Evolutionary conservation across 1,140 invertebrate species (phyloP).

Genomic region (Pogonus chalceus): DNA sequence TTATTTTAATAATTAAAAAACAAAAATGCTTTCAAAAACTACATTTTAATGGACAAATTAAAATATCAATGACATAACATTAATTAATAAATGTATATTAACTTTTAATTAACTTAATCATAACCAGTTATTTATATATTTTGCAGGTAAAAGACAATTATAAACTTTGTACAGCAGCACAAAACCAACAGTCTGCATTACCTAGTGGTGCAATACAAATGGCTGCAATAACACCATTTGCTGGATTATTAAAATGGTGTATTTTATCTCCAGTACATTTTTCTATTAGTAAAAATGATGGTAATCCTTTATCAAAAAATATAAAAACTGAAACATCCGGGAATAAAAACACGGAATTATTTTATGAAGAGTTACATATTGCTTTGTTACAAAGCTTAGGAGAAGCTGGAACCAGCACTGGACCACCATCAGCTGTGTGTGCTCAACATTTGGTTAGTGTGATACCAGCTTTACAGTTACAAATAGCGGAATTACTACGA

Average conservation of each 20-base stretch:
- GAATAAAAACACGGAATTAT: slow-evolving; percentile 15
- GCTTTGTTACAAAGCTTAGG: slow-evolving; percentile 50
- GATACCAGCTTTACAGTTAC: slow-evolving; percentile 35
- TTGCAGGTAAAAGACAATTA: slow-evolving; percentile 50
- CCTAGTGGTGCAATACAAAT: slow-evolving; percentile 70
- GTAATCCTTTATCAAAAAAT: slow-evolving; percentile 16
- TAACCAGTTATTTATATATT: not conserved
- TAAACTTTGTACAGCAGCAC: slow-evolving; percentile 56
- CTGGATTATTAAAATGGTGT: slow-evolving; percentile 64
- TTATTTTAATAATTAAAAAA: no score
- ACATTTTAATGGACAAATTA: no score
- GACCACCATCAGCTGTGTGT: slow-evolving; percentile 45
- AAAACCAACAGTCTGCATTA: slow-evolving; percentile 54
- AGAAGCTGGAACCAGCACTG: slow-evolving; percentile 38
- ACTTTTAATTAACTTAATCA: slow-evolving; percentile 15
- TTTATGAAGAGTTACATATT: slow-evolving; percentile 54
- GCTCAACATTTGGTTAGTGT: slow-evolving; percentile 45
- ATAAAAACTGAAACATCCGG: slow-evolving; percentile 26
- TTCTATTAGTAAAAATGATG: slow-evolving; percentile 31
- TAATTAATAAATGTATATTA: not conserved
- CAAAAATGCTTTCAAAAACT: no score
- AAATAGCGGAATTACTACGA: slow-evolving; percentile 33
- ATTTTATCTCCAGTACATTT: slow-evolving; percentile 50
- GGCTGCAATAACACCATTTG: slow-evolving; percentile 69
- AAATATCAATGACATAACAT: no score